Base-by-base conservation (phyloP, 2,888 invertebrate species). In the Drosophila merina region DNA sequence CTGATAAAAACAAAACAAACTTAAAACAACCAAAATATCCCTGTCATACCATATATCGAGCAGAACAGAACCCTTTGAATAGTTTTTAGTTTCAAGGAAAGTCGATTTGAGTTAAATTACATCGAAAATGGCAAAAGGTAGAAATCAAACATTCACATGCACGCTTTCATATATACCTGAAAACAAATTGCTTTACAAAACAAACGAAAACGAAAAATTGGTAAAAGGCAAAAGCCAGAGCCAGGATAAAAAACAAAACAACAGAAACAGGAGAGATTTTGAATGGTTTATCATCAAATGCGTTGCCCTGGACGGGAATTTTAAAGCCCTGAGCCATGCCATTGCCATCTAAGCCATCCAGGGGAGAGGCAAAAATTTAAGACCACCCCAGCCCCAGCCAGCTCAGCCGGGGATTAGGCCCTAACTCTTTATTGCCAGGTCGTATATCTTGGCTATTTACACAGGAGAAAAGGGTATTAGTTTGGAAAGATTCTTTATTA, bases 41-140 rank as follows among this genome's bases (percentile, higher is more conserved):
- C 20, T 14, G 7, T 20, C 20, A 20, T 28, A 28, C 5, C 28
- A 28, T 6, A 28, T 28, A 28, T 28, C 4, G 28, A 42, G 9
- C 40, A 1, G 28, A 42, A 20, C 40, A 3, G 42, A 56, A 48
- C 54, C 40, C 30, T 12, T 36, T 47, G 66, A 56, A 73, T 70
- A 73, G 70, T 70, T 70, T 70, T 70, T 55, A 79, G 58, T 63
- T 63, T 48, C 71, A 68, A 56, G 58, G 57, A 66, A 88, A 76
- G 72, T 86, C 57, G 50, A 79, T 67, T 74, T 55, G 62, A 82
- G 83, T 79, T 82, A 82, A 88, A 82, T 79, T 85, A 83, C 84
- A 76, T 88, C 83, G 84, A 76, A 87, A 82, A 86, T 87, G 64
- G 73, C 63, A 62, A 64, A 72, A 64, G 82, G 76, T 62, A 69